A percentile compares a stretch with the other conserved stretches of the same genome.
phyloP scores from a whole-genome alignment of 2,888 invertebrate genomes.

The Melinopterus prodromus region DNA sequence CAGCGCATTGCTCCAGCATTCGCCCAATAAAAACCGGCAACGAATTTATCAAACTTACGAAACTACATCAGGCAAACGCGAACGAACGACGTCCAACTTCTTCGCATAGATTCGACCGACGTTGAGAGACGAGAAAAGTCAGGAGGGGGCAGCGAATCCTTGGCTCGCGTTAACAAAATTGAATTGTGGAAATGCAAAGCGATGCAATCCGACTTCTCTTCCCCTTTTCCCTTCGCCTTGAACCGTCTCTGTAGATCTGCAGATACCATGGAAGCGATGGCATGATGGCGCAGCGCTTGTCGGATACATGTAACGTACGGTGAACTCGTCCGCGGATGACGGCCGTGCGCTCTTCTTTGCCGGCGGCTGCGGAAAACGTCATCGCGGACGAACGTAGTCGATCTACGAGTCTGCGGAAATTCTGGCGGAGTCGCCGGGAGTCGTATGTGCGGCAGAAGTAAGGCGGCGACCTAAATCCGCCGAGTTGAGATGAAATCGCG shows the following conservation, averaged over 20 bases:
- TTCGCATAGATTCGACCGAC: neutral
- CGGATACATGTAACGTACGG: neutral
- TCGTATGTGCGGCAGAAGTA: neutral
- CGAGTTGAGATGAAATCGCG: neutral
- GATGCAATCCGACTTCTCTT: constrained; percentile 41
- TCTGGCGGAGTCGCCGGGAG: neutral
- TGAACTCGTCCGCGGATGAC: neutral
- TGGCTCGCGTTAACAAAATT: constrained; percentile 40
- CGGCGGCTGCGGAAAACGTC: neutral
- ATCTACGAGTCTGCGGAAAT: neutral
- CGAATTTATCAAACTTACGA: neutral
- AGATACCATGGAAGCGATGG: constrained; percentile 23
- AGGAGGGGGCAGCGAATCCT: neutral
- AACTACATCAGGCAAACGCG: neutral
- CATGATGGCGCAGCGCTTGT: neutral
- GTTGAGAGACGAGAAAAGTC: neutral
- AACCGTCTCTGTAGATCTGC: constrained; percentile 35
- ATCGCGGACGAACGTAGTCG: neutral
- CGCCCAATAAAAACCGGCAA: neutral
- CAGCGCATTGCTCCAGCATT: neutral
- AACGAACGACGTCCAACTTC: neutral
- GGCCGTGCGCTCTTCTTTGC: neutral
- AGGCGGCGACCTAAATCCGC: neutral
- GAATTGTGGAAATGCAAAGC: constrained; percentile 44
- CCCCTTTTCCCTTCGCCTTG: constrained; percentile 30